These are phyloP conservation scores for Fulmarus glacialis DNA, from an alignment of 2,113 vertebrate species.

Conservation along the genomic window DNA sequence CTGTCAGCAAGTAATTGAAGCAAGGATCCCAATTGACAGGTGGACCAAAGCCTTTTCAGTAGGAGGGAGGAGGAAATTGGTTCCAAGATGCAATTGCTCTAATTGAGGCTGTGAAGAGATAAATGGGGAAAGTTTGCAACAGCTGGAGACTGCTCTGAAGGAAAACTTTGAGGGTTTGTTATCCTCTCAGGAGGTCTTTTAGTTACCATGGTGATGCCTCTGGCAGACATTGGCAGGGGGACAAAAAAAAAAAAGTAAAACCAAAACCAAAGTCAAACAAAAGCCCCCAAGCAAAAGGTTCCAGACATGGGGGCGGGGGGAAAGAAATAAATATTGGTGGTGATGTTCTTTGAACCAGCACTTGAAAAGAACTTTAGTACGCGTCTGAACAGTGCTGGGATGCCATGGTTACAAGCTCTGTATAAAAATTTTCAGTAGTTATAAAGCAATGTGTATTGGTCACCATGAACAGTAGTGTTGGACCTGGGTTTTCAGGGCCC, in stretches of 20 bases:
- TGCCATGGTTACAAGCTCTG: not conserved
- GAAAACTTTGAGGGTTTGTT: conserved; percentile 65
- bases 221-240: not conserved
- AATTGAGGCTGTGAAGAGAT: conserved; percentile 74
- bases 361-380: not conserved
- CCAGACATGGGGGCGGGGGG: not conserved
- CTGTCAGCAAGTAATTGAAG: conserved; percentile 80
- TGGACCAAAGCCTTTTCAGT: conserved; percentile 73
- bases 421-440: not conserved
- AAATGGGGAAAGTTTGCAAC: conserved; percentile 68
- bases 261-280: not conserved
- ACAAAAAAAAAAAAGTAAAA: not conserved
- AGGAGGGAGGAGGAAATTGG: conserved; percentile 61
- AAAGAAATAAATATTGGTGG: not conserved
- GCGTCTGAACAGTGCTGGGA: not conserved
- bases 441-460: not conserved
- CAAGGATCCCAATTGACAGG: conserved; percentile 76
- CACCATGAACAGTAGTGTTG: not conserved
- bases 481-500: not conserved
- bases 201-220: conserved; percentile 61
- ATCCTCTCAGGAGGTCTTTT: conserved; percentile 65
- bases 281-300: not conserved
- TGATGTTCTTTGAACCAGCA: not conserved
- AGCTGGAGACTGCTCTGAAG: conserved; percentile 61
- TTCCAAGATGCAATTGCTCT: conserved; percentile 66